Percentiles rank a stretch among this genome's conserved stretches.
phyloP scores from a whole-genome alignment of 2,113 vertebrate genomes.

The Nansenia antarctica region DNA sequence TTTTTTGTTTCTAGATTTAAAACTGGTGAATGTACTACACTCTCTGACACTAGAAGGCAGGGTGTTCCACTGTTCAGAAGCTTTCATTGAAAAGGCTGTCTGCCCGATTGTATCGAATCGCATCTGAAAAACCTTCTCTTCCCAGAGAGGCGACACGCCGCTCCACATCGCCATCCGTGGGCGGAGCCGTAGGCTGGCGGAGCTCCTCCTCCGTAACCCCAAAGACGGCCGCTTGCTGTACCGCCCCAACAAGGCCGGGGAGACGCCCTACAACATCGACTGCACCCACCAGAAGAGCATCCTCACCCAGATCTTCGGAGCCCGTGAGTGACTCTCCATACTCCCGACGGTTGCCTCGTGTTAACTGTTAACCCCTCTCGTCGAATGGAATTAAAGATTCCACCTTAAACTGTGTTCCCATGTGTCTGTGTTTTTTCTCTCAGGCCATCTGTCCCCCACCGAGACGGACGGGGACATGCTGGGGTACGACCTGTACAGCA shows the following conservation, averaged over 20 bases:
- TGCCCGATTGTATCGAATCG: too few relatives aligned
- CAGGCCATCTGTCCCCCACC: slow-evolving; percentile 96
- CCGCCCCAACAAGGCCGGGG: slow-evolving; percentile 87
- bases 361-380: not conserved
- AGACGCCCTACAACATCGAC: slow-evolving; percentile 91
- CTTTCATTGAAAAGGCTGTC: too few relatives aligned
- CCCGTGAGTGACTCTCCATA: slow-evolving; percentile 72
- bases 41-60: too few relatives aligned
- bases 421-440: not conserved
- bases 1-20: too few relatives aligned
- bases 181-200: slow-evolving; percentile 85
- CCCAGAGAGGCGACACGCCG: slow-evolving; percentile 87
- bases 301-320: slow-evolving; percentile 90
- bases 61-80: too few relatives aligned
- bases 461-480: slow-evolving; percentile 96
- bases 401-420: not conserved
- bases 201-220: slow-evolving; percentile 86
- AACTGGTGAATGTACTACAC: too few relatives aligned
- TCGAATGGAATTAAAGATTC: not conserved
- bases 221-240: slow-evolving; percentile 89
- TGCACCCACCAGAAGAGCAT: slow-evolving; percentile 92
- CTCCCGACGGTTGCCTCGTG: too few relatives aligned
- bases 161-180: slow-evolving; percentile 90
- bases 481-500: slow-evolving; percentile 96
- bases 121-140: not conserved